phyloP scores from a whole-genome alignment of 2,113 vertebrate genomes.

The Octodon degus region DNA sequence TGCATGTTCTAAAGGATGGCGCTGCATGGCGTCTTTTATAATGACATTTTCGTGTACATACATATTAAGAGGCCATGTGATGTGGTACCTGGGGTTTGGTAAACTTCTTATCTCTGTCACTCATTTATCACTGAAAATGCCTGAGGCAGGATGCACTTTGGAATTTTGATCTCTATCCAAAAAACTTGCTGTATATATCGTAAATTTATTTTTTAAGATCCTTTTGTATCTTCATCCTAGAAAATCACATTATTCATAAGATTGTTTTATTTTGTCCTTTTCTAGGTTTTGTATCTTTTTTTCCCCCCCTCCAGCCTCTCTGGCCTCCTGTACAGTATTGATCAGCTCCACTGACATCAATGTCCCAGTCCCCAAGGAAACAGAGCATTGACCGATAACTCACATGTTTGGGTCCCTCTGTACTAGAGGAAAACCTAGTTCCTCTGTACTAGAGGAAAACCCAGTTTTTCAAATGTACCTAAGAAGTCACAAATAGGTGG shows the following conservation, averaged over 20 bases:
- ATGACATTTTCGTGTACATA: conserved; percentile 41
- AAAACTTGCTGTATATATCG: background rate
- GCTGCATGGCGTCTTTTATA: conserved; percentile 44
- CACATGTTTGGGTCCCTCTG: background rate
- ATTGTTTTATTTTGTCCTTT: background rate
- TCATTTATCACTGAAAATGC: background rate
- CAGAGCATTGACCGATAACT: too few relatives aligned
- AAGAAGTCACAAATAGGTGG: background rate
- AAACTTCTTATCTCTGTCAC: conserved; percentile 8
- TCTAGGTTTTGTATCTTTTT: background rate
- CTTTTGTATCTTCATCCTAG: background rate
- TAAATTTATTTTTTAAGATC: background rate
- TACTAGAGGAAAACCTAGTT: background rate
- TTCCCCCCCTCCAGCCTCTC: background rate
- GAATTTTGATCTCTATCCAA: background rate
- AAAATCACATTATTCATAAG: background rate
- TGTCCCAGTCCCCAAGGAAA: too few relatives aligned
- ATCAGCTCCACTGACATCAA: background rate
- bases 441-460: background rate
- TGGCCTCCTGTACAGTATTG: too few relatives aligned
- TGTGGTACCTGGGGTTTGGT: background rate
- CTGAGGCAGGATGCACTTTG: background rate
- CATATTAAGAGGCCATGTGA: background rate
- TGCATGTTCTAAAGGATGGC: background rate
- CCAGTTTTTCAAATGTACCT: background rate